These are phyloP conservation scores for Onychorhynchus coronatus DNA, from an alignment of 2,113 vertebrate species.

Conservation along the genomic window DNA sequence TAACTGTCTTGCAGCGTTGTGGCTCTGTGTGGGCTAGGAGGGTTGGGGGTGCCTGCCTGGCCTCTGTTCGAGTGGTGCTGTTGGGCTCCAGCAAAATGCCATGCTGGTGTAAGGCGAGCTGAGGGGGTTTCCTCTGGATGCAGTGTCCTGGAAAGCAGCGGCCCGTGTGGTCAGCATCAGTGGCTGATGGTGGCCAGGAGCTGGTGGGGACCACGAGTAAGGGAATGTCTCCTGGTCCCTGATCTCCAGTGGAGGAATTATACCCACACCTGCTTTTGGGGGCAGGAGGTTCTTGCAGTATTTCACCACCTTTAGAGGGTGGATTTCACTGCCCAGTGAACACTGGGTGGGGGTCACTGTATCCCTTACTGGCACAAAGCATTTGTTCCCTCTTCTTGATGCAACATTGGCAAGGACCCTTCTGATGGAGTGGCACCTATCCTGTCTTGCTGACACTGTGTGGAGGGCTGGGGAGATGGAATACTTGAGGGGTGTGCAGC, in stretches of 20 bases:
- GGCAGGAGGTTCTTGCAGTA: not conserved
- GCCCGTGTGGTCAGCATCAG: not conserved
- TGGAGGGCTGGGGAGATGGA: not conserved
- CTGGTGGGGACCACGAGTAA: not conserved
- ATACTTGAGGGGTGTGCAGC: not conserved
- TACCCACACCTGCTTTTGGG: not conserved
- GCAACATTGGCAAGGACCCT: not conserved
- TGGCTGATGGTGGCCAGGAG: not conserved
- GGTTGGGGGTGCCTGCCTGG: not conserved
- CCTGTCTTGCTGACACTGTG: not conserved
- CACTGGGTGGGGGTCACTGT: rapidly evolving
- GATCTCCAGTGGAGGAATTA: not conserved
- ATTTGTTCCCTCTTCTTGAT: not conserved
- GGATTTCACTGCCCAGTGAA: not conserved
- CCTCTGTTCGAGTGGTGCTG: not conserved
- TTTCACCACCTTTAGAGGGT: not conserved
- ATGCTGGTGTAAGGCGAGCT: not conserved
- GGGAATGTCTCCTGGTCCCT: not conserved
- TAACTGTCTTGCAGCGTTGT: not conserved
- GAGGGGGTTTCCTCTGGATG: not conserved
- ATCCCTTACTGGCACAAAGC: not conserved
- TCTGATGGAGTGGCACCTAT: not conserved
- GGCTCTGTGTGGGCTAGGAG: not conserved
- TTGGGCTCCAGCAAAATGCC: not conserved
- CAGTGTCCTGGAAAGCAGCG: not conserved